phyloP scores from a whole-genome alignment of 2,113 vertebrate genomes.

The Ancistrus triradiatus region DNA sequence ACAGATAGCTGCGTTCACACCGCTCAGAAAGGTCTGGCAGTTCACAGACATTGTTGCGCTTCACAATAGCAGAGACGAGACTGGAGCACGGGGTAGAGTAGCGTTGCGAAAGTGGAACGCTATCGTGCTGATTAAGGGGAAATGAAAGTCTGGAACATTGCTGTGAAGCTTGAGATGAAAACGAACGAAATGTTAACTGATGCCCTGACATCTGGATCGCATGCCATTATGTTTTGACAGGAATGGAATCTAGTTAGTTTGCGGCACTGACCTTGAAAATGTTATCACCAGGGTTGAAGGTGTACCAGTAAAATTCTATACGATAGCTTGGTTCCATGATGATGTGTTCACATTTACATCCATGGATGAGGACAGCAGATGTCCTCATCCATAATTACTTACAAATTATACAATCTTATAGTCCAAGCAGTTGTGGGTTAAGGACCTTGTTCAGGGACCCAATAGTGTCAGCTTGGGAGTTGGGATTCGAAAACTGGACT shows the following conservation, averaged over 20 bases:
- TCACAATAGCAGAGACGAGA: constrained; percentile 17
- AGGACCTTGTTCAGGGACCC: too few relatives aligned
- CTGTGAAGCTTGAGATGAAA: constrained; percentile 8
- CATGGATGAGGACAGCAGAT: too few relatives aligned
- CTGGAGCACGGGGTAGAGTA: background rate
- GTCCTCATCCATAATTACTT: too few relatives aligned
- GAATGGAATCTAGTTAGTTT: background rate
- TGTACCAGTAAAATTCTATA: too few relatives aligned
- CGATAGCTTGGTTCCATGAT: too few relatives aligned
- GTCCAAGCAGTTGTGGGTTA: too few relatives aligned
- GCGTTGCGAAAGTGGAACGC: constrained; percentile 28
- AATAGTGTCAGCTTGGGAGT: too few relatives aligned
- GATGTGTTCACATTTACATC: too few relatives aligned
- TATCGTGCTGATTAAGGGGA: constrained; percentile 16
- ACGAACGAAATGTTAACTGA: background rate
- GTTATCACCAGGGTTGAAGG: too few relatives aligned
- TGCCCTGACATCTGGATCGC: constrained; percentile 3
- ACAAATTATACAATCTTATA: too few relatives aligned
- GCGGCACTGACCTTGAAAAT: too few relatives aligned
- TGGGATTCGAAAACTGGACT: too few relatives aligned
- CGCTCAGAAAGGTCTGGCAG: constrained; percentile 34
- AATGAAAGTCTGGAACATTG: constrained; percentile 30
- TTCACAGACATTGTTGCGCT: constrained; percentile 24
- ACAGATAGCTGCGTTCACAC: constrained; percentile 27
- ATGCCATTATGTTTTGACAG: constrained; percentile 1